phyloP scores from a whole-genome alignment of 1,140 invertebrate genomes.

The Aphaenogaster rudis region DNA sequence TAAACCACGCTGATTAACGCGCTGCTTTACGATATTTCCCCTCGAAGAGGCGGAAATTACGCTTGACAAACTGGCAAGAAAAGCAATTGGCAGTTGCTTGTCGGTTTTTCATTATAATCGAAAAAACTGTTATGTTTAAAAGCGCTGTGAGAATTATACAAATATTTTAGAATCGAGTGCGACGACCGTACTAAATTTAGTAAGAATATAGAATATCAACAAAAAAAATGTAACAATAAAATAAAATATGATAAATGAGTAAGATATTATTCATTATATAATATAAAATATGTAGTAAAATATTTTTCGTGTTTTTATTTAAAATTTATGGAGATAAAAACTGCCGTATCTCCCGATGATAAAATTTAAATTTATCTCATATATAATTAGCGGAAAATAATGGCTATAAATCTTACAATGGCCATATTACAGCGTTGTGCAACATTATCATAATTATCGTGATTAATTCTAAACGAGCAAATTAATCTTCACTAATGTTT shows the following conservation, averaged over 20 bases:
- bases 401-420: neutral
- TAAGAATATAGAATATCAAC: neutral
- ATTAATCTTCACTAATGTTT: neutral
- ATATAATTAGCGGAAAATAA: neutral
- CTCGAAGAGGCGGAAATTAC: slow-evolving; percentile 6
- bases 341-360: neutral
- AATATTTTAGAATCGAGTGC: neutral
- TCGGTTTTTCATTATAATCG: neutral
- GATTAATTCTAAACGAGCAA: neutral
- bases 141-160: neutral
- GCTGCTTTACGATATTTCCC: slow-evolving; percentile 16
- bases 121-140: slow-evolving; percentile 9
- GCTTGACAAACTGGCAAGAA: neutral
- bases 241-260: neutral
- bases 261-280: no score
- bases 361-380: neutral
- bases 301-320: neutral
- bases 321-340: neutral
- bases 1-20: slow-evolving; percentile 25
- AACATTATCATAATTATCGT: neutral
- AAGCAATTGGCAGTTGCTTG: neutral
- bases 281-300: neutral
- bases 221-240: neutral
- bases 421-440: neutral
- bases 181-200: neutral